Conservation (phyloP, 2,797 vertebrate genomes). For the Nyctibius grandis region DNA sequence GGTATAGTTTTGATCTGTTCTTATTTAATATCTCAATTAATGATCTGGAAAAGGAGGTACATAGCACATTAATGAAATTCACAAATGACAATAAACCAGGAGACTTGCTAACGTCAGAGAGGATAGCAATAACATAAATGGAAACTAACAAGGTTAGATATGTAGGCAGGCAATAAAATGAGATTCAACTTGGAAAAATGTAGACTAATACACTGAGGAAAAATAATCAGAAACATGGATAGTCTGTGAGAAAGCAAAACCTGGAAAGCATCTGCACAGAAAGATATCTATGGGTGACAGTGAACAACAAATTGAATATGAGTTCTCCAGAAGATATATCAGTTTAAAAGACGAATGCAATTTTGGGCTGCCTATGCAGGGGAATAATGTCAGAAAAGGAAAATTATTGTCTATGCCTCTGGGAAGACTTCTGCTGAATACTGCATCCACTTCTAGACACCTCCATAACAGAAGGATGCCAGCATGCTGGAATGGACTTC, state of each 20-base stretch:
- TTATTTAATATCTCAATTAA: constrained; percentile 68
- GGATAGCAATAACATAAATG: constrained; percentile 23
- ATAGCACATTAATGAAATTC: constrained; percentile 65
- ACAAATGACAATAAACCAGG: constrained; percentile 49
- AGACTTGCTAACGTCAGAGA: constrained; percentile 28
- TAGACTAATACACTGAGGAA: constrained; percentile 11
- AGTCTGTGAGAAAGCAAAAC: constrained; percentile 4
- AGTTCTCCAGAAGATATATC: not conserved
- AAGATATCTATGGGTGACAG: not conserved
- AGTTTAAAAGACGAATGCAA: not conserved
- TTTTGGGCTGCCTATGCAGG: not conserved
- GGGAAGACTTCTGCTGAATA: not conserved
- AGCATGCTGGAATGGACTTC: not conserved
- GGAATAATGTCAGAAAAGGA: not conserved
- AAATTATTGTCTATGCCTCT: not conserved
- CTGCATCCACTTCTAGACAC: not conserved
- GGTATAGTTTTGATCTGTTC: constrained; percentile 1
- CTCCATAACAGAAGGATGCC: not conserved
- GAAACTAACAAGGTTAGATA: constrained; percentile 46
- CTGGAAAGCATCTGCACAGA: constrained; percentile 10
- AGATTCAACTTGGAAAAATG: constrained; percentile 27
- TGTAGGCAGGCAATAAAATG: constrained; percentile 45
- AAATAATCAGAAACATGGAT: constrained; percentile 37
- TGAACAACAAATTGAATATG: not conserved
- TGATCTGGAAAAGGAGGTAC: constrained; percentile 49